A percentile compares a stretch with the other conserved stretches of the same genome.
phyloP scores from a whole-genome alignment of 2,797 vertebrate genomes.

The Chelon labrosus region DNA sequence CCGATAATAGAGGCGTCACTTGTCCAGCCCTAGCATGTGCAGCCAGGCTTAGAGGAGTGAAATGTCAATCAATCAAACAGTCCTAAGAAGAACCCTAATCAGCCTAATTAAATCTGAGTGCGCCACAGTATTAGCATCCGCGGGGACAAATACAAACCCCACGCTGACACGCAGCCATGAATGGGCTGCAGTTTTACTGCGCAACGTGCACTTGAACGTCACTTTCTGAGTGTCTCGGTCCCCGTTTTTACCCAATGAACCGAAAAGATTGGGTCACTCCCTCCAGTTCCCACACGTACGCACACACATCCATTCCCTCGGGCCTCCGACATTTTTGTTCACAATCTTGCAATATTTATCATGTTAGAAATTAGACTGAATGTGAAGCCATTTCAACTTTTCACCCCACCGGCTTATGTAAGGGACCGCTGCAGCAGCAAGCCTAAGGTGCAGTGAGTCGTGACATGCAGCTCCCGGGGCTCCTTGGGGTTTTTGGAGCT shows the following conservation, averaged over 20 bases:
- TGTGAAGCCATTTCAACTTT: slow-evolving; percentile 46
- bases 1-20: background rate
- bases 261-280: slow-evolving; percentile 1
- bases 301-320: slow-evolving; percentile 27
- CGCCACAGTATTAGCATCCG: background rate
- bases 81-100: background rate
- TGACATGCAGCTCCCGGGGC: slow-evolving; percentile 4
- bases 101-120: background rate
- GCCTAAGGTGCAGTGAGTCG: slow-evolving; percentile 3
- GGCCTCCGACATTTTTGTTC: slow-evolving; percentile 15
- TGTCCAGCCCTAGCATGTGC: background rate
- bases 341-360: slow-evolving; percentile 29
- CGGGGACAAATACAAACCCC: background rate
- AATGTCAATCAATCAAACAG: background rate
- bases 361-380: slow-evolving; percentile 29
- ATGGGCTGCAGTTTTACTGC: background rate
- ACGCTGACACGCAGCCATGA: background rate
- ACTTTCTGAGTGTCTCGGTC: slow-evolving; percentile 1
- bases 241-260: slow-evolving; percentile 8
- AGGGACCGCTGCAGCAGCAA: slow-evolving; percentile 12
- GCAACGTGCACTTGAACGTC: background rate
- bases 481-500: background rate
- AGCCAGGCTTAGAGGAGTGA: background rate
- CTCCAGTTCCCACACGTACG: background rate
- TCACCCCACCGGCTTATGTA: slow-evolving; percentile 25